Evolutionary conservation across 2,888 invertebrate genomes (phyloP).

Genomic region (Tachystola acroxantha): DNA sequence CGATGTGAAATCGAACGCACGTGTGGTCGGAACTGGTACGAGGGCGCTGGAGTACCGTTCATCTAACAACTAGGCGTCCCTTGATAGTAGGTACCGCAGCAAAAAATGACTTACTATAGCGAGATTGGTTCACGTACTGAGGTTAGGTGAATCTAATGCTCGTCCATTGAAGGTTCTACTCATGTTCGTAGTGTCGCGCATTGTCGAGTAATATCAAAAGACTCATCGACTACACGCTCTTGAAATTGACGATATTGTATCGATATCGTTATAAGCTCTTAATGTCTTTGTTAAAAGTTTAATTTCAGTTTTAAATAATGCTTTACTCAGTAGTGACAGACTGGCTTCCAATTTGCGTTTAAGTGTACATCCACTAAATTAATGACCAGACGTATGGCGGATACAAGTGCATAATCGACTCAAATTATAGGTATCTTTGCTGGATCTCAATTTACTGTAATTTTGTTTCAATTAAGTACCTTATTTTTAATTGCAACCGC

Average conservation of each 20-base stretch:
- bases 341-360: too few species aligned
- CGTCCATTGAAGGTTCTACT: background rate
- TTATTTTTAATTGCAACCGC: conserved; percentile 24
- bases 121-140: conserved; percentile 1
- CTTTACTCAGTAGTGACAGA: too few species aligned
- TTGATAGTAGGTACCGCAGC: background rate
- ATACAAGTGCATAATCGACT: background rate
- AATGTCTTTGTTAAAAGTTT: too few species aligned
- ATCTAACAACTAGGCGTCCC: conserved; percentile 9
- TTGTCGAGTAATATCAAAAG: too few species aligned
- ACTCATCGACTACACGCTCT: too few species aligned
- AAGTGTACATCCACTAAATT: too few species aligned
- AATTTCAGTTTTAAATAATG: too few species aligned
- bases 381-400: too few species aligned
- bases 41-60: conserved; percentile 25
- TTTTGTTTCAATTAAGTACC: too few species aligned
- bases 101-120: conserved; percentile 2
- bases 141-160: background rate
- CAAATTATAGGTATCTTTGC: conserved; percentile 13
- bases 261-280: too few species aligned
- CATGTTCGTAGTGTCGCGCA: too few species aligned
- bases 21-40: conserved; percentile 34
- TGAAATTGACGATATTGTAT: too few species aligned
- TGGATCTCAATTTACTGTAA: conserved; percentile 14
- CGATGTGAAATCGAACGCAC: conserved; percentile 44